Evolutionary conservation across 2,888 invertebrate species (phyloP), one percentile per base, ranked within the genome.

Genomic region (Agonopterix subpropinquella): DNA sequence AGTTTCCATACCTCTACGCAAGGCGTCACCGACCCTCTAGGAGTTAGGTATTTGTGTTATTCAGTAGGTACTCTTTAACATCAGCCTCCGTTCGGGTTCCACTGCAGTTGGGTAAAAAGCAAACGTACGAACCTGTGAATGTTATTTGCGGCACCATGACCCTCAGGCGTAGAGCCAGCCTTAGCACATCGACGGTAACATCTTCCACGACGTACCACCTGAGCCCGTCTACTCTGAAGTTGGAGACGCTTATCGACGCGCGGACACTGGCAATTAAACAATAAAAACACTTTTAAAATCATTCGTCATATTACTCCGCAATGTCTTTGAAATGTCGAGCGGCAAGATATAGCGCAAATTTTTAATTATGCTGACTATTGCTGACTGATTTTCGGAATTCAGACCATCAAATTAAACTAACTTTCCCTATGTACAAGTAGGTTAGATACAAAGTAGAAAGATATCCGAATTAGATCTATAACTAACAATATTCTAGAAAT

Each of bases 161-260:
- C 15, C 71, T 67, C 1, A 59, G 44, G 11, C 67, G 67, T 15
- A 77, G 42, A 7, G 62, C 51, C 11, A 79, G 64, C 18, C 77
- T 69, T 5, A 75, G 28, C 0, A 68, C 48, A 50, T 64, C 70
- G 60, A 77, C 70, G 11, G 50, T 60, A 28, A 77, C 64, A 10
- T 58, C 45, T 49, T 79, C 73, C 8, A 75, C 62, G 11, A 73
- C 57, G 55, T 64, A 77, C 77, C 77, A 79, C 41, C 61, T 63
- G 9, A 77, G 65, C 36, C 78, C 78, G 42, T 71, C 67, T 48
- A 64, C 50, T 13, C 60, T 58, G 28, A 77, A 50, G 56, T 73
- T 53, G 2, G 54, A 53, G 11, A 74, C 15, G 7, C 51, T 50
- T 2, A 54, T 67, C 2, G 50, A 39, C 10, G 53, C 67, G 0